Evolutionary conservation across 2,113 vertebrate species (phyloP).

Genomic region (Seriola rivoliana): DNA sequence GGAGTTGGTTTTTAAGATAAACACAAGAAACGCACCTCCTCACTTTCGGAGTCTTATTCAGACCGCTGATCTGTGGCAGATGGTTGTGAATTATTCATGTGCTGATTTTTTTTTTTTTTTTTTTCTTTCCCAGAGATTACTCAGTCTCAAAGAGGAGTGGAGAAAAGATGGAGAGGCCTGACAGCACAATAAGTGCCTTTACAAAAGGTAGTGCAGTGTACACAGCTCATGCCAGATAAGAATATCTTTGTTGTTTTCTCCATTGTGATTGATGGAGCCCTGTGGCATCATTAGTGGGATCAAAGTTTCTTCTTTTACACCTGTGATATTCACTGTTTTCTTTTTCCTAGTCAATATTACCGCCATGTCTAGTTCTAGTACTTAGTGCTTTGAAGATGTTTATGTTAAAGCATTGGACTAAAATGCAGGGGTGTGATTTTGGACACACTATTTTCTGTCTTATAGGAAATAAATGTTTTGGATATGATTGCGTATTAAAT

Average conservation of each 20-base stretch:
- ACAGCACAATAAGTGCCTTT: slow-evolving; percentile 39
- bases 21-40: slow-evolving; percentile 58
- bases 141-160: slow-evolving; percentile 54
- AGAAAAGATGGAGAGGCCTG: slow-evolving; percentile 47
- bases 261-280: not conserved
- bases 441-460: not conserved
- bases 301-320: slow-evolving; percentile 13
- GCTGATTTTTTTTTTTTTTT: slow-evolving; percentile 39
- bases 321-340: not conserved
- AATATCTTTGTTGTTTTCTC: slow-evolving; percentile 21
- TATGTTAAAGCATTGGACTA: not conserved
- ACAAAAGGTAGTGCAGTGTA: slow-evolving; percentile 43
- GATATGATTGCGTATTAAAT: not conserved
- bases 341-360: not conserved
- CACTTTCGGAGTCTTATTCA: slow-evolving; percentile 65
- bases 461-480: no score
- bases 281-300: not conserved
- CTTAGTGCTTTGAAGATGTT: not conserved
- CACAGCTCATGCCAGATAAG: slow-evolving; percentile 46
- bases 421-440: not conserved
- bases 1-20: slow-evolving; percentile 53
- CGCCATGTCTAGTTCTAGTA: not conserved
- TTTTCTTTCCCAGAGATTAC: slow-evolving; percentile 64
- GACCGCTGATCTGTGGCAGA: slow-evolving; percentile 71
- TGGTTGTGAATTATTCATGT: slow-evolving; percentile 85